Base-by-base conservation (phyloP, 2,888 invertebrate genomes). In the Caenorhabditis macrosperma region DNA sequence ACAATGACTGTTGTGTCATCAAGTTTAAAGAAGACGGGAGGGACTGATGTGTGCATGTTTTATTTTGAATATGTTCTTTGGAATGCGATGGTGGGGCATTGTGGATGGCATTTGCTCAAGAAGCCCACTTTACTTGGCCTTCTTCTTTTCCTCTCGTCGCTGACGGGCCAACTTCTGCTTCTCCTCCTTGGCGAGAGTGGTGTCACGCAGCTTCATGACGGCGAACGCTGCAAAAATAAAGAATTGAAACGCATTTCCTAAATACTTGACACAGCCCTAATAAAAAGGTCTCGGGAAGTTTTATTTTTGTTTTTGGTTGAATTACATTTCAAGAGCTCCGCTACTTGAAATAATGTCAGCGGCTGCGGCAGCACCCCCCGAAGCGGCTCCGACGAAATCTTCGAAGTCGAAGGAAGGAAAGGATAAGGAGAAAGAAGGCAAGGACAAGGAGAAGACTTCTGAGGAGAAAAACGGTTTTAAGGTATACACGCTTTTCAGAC, bases 131-230 rank as follows among this genome's bases (percentile, higher is more conserved):
- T 78, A 78, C 78, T 78, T 78, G 54, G 74, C 50, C 69, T 75
- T 79, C 67, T 68, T 68, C 69, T 79, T 79, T 33, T 75, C 79
- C 46, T 79, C 79, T 20, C 75, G 61, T 15, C 57, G 61, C 24
- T 69, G 69, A 33, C 64, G 59, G 12, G 79, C 74, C 22, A 5
- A 12, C 48, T 17, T 64, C 20, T 28, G 30, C 33, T 59, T 69
- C 41, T 79, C 75, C 17, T 79, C 75, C 38, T 69, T 74, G 24
- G 50, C 64, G 17, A 52, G 7, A 2, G 80, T 71, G 1, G 69
- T 28, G 26, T 76, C 76, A 5, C 60, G 72, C 10, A 80, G 76
- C 50, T 76, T 75, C 30, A 76, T 1, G 9, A 67, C 71, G 26
- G 69, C 80, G 52, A 50, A 76, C 7, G 57, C 80, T 80, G 60